Percentiles rank a stretch among this genome's conserved stretches.
Conservation (phyloP, 2,797 vertebrate species). For the Cercopithecus hamlyni region DNA sequence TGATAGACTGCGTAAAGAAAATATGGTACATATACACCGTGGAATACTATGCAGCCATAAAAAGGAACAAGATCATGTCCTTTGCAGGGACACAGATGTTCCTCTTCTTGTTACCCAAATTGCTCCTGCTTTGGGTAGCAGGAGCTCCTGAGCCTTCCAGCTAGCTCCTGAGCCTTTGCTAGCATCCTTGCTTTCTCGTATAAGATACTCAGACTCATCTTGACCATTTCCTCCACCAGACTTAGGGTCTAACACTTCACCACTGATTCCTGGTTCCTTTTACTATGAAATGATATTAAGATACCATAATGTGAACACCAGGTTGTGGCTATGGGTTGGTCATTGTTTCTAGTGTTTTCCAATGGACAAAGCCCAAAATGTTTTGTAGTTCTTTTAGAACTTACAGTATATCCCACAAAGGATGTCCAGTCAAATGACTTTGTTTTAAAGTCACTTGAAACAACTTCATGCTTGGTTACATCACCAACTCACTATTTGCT, state of each 20-base stretch:
- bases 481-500: not conserved
- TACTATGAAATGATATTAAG: not conserved
- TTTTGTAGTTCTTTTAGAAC: not conserved
- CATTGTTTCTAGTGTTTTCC: not conserved
- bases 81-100: not conserved
- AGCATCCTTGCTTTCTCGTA: not conserved
- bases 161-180: not conserved
- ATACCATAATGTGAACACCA: not conserved
- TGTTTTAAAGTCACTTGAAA: constrained; percentile 14
- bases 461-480: not conserved
- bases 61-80: not conserved
- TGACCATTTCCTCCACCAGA: not conserved
- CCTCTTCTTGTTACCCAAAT: not conserved
- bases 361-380: not conserved
- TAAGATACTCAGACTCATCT: not conserved
- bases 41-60: not conserved
- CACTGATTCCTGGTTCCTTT: not conserved
- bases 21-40: not conserved
- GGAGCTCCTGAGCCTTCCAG: not conserved
- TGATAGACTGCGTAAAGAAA: not conserved
- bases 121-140: not conserved
- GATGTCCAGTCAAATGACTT: not conserved
- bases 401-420: not conserved
- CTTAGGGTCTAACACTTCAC: not conserved
- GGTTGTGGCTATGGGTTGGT: not conserved